Evolutionary conservation across 2,888 invertebrate species (phyloP), one percentile per base, ranked within the genome.

Genomic region (Tribolium freemani): DNA sequence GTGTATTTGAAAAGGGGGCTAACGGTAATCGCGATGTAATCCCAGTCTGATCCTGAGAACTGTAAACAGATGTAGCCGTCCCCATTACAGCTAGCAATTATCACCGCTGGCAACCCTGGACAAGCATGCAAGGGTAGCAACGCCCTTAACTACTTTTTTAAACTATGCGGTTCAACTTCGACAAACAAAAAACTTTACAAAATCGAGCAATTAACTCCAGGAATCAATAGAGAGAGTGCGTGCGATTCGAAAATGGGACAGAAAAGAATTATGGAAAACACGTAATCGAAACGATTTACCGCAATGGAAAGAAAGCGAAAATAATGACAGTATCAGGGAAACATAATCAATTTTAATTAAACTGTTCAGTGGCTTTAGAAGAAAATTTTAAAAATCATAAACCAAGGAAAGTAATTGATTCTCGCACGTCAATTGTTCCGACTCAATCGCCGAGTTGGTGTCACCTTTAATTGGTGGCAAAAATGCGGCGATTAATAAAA

Each of bases 11-110:
- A 73, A 74, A 75, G 74, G 71, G 72, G 60, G 70, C 72, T 75
- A 68, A 68, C 57, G 74, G 77, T 80, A 81, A 80, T 80, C 79
- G 75, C 53, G 71, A 74, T 77, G 80, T 80, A 81, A 80, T 78
- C 78, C 80, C 72, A 73, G 68, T 74, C 75, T 80, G 75, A 77
- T 79, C 73, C 75, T 73, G 78, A 79, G 80, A 79, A 80, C 80
- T 81, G 78, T 79, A 81, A 81, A 81, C 80, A 81, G 80, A 80
- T 80, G 80, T 81, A 80, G 76, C 77, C 77, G 71, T 78, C 76
- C 76, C 76, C 72, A 79, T 81, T 79, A 79, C 78, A 78, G 76
- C 76, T 77, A 69, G 80, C 79, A 81, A 81, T 81, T 80, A 80
- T 79, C 79, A 77, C 76, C 69, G 76, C 67, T 69, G 75, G 46